A percentile compares a stretch with the other conserved stretches of the same genome.
Conservation (phyloP, 2,113 vertebrate species). For the Ochotona princeps region DNA sequence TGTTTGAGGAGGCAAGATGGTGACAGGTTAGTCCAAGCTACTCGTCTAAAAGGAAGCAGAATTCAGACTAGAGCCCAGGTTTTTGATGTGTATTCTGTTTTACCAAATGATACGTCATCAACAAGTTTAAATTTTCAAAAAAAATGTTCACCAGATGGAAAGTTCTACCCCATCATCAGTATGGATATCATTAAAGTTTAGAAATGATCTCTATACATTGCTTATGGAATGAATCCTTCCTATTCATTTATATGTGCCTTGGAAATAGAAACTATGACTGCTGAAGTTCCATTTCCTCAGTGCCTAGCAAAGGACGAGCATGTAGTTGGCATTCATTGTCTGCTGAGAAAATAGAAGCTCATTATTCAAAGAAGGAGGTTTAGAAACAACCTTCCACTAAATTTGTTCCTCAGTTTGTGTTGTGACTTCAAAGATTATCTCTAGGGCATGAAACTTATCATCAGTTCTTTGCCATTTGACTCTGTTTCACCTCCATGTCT, state of each 20-base stretch:
- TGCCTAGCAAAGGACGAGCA: neutral
- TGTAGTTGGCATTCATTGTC: neutral
- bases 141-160: neutral
- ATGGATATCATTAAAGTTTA: neutral
- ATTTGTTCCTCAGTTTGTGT: neutral
- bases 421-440: slow-evolving; percentile 3
- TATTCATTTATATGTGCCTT: slow-evolving; percentile 19
- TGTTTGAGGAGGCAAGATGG: neutral
- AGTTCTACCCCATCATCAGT: neutral
- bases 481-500: neutral
- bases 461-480: neutral
- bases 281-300: slow-evolving; percentile 23
- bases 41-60: neutral
- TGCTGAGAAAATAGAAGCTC: slow-evolving; percentile 20
- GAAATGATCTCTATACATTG: neutral
- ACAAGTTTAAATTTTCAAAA: neutral
- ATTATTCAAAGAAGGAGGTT: slow-evolving; percentile 45
- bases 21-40: neutral
- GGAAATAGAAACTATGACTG: neutral
- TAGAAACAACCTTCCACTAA: slow-evolving; percentile 5
- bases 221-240: neutral
- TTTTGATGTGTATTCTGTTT: neutral
- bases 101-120: neutral
- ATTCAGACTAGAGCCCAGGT: neutral
- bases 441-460: neutral